Percentiles rank a stretch among this genome's conserved stretches.
Conservation (phyloP, 2,113 vertebrate genomes). For the Regulus satrapa region DNA sequence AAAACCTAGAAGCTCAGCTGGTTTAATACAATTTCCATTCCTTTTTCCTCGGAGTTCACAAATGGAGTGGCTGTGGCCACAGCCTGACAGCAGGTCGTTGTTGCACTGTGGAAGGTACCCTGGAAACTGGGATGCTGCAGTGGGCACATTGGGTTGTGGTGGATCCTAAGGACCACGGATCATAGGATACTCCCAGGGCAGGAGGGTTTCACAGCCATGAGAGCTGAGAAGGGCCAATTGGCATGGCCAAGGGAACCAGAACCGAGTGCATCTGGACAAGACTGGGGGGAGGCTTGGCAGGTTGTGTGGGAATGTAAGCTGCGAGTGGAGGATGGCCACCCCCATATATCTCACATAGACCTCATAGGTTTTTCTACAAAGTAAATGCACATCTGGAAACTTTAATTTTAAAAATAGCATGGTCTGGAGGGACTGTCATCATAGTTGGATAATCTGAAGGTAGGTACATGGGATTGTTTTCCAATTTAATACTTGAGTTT, state of each 20-base stretch:
- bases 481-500: background rate
- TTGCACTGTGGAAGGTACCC: background rate
- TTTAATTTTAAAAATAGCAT: rapidly evolving
- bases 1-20: background rate
- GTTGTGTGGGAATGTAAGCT: background rate
- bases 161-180: rapidly evolving
- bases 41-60: background rate
- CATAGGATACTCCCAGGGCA: background rate
- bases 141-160: rapidly evolving
- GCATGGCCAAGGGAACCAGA: background rate
- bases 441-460: background rate
- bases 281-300: background rate
- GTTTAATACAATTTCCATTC: background rate
- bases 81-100: background rate
- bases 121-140: background rate
- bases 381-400: background rate
- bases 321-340: rapidly evolving
- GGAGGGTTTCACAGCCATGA: background rate
- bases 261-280: background rate
- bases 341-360: rapidly evolving
- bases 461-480: background rate
- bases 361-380: background rate
- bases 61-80: background rate
- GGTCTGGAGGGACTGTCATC: background rate
- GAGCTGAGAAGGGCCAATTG: background rate